A percentile compares a stretch with the other conserved stretches of the same genome.
Conservation (phyloP, 2,888 invertebrate genomes). For the Lithophane leautieri region DNA sequence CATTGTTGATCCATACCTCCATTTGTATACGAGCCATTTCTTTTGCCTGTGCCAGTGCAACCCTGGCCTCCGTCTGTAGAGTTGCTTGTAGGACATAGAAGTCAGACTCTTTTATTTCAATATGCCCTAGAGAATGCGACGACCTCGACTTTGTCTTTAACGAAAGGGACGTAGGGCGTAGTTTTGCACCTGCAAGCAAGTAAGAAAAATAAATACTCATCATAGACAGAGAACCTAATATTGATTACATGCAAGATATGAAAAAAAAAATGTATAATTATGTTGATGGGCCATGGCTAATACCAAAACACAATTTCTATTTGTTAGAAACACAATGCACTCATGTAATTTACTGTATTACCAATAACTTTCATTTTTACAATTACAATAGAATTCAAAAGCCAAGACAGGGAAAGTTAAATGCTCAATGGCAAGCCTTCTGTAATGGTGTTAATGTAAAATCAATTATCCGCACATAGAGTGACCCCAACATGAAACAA, state of each 20-base stretch:
- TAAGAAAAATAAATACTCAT: neutral
- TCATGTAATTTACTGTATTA: conserved; percentile 23
- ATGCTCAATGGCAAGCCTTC: conserved; percentile 42
- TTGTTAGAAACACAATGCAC: conserved; percentile 26
- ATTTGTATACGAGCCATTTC: conserved; percentile 98
- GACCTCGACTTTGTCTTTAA: conserved; percentile 87
- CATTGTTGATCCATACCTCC: conserved; percentile 90
- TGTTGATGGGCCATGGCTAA: neutral
- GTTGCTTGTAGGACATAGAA: conserved; percentile 95
- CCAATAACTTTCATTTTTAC: conserved; percentile 44
- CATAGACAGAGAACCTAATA: neutral
- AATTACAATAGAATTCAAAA: conserved; percentile 36
- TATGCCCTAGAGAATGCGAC: conserved; percentile 86
- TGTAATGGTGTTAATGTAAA: conserved; percentile 55
- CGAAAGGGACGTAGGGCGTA: conserved; percentile 85
- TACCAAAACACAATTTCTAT: conserved; percentile 15
- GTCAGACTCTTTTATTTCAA: conserved; percentile 92
- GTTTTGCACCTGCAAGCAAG: conserved; percentile 79
- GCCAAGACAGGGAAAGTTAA: conserved; percentile 52
- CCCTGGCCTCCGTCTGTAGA: conserved; percentile 96
- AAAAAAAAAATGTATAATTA: neutral
- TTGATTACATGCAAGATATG: conserved; percentile 39
- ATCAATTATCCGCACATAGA: conserved; percentile 60
- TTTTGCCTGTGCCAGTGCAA: conserved; percentile 97
- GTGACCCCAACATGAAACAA: conserved; percentile 61